Evolutionary conservation across 1,140 invertebrate genomes (phyloP), one percentile per base, ranked within the genome.

Genomic region (Scaptomyza hsui): DNA sequence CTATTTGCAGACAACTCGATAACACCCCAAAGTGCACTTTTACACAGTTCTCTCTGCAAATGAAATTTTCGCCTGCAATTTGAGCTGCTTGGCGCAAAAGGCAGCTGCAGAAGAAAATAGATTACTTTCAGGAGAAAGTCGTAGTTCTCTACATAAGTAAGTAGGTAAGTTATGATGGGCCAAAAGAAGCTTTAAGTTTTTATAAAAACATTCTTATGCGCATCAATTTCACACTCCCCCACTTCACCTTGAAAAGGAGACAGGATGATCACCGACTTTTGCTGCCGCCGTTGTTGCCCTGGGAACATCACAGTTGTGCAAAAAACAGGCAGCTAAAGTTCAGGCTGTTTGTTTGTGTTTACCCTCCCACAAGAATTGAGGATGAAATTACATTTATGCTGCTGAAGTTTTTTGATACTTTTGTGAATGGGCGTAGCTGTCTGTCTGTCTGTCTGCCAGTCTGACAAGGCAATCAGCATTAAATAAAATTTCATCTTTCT

Each of bases 401-500:
- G 37, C 21, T n/a, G 16, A 21, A 57, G 18, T 75, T 44, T 55
- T n/a, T 41, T 35, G 29, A n/a, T n/a, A n/a, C 12, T 3, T 35
- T n/a, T n/a, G 4, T 63, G 21, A 39, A 1, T 67, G 68, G 61
- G 74, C 65, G 68, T 78, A 69, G 49, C 55, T 6, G 49, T 3
- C 47, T 24, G n/a, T 9, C 16, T 21, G 37, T 5, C 12, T 60
- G 15, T 53, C 64, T 35, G 74, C 60, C 73, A 62, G 80, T 70
- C 72, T 64, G 79, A 75, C 62, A 57, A 81, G 81, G 81, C 77
- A 85, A 85, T 81, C 81, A 85, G 77, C 69, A 77, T 81, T 68
- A 85, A 85, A 85, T 75, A 75, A 51, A 81, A 85, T 85, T 85
- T 73, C 63, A 63, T 73, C 73, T 72, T 65, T 71, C 61, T 67